A percentile compares a stretch with the other conserved stretches of the same genome.
phyloP scores from a whole-genome alignment of 2,888 invertebrate species.

The Hirtodrosophila cameraria region DNA sequence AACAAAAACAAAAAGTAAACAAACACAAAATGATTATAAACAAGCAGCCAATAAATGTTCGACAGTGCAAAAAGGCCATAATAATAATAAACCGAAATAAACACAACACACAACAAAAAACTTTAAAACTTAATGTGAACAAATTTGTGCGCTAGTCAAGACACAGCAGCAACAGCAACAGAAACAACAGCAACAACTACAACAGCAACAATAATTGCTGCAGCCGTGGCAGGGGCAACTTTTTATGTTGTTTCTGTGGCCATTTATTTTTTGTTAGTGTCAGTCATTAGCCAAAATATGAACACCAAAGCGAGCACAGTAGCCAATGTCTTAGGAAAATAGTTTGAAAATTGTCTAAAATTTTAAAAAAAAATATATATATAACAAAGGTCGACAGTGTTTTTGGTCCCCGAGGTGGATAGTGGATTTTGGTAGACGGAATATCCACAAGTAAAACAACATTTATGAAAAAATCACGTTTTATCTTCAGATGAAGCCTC shows the following conservation, averaged over 20 bases:
- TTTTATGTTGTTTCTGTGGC: slow-evolving; percentile 49
- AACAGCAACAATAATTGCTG: slow-evolving; percentile 15
- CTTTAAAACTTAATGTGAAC: slow-evolving; percentile 64
- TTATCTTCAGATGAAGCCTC: no score
- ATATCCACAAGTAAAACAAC: no score
- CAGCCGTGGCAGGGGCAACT: slow-evolving; percentile 45
- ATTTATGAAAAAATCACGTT: no score
- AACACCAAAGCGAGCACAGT: slow-evolving; percentile 36
- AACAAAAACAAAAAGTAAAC: slow-evolving; percentile 46
- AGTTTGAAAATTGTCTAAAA: not conserved
- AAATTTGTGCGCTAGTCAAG: slow-evolving; percentile 63
- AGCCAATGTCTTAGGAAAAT: slow-evolving; percentile 5
- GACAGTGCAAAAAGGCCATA: slow-evolving; percentile 72
- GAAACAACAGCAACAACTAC: slow-evolving; percentile 29
- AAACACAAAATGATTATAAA: slow-evolving; percentile 37
- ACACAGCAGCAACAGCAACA: slow-evolving; percentile 16
- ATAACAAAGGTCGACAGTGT: no score
- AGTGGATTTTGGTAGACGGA: no score
- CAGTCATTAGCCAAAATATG: slow-evolving; percentile 76
- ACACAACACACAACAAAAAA: slow-evolving; percentile 41
- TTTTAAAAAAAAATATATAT: no score
- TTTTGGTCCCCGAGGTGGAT: no score
- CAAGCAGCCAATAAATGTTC: slow-evolving; percentile 68
- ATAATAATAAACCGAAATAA: slow-evolving; percentile 72
- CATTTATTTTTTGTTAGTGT: slow-evolving; percentile 55